These are phyloP conservation scores for Scaptomyza reducta DNA, from an alignment of 2,888 invertebrate genomes.

Conservation along the genomic window DNA sequence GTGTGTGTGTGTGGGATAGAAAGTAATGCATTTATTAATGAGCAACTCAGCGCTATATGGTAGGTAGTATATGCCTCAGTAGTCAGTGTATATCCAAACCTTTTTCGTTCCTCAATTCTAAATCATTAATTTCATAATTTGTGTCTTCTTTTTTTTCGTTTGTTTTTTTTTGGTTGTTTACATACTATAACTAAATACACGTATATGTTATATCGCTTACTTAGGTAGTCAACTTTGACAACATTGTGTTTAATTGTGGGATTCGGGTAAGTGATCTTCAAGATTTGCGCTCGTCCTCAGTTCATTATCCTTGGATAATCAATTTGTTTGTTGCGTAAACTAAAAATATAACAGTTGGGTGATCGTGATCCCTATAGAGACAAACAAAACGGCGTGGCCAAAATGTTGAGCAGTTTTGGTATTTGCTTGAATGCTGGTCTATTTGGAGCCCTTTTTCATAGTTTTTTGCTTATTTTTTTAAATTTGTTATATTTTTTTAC, in stretches of 20 bases:
- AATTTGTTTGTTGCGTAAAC: constrained; percentile 12
- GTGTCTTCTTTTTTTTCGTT: constrained; percentile 10
- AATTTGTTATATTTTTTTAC: constrained; percentile 93
- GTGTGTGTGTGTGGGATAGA: constrained; percentile 42
- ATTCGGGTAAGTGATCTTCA: constrained; percentile 6
- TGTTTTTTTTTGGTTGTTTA: constrained; percentile 44
- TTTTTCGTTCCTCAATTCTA: constrained; percentile 60
- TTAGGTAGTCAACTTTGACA: constrained; percentile 52
- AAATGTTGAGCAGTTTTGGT: constrained; percentile 63
- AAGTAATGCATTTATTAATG: constrained; percentile 66
- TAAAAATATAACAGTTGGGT: constrained; percentile 16
- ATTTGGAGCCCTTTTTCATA: constrained; percentile 91
- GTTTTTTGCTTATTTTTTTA: constrained; percentile 87
- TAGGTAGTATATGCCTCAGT: constrained; percentile 46
- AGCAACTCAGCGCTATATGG: constrained; percentile 70
- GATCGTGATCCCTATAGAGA: constrained; percentile 25
- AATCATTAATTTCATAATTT: constrained; percentile 65
- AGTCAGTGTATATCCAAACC: constrained; percentile 66
- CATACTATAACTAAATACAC: constrained; percentile 73
- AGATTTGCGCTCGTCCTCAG: constrained; percentile 47
- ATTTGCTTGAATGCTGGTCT: constrained; percentile 85
- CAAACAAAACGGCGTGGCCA: constrained; percentile 52
- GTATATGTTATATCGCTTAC: constrained; percentile 51
- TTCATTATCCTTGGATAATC: neutral
- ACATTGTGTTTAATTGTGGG: constrained; percentile 37